A percentile compares a stretch with the other conserved stretches of the same genome.
Conservation (phyloP, 2,113 vertebrate genomes). For the Perca flavescens region DNA sequence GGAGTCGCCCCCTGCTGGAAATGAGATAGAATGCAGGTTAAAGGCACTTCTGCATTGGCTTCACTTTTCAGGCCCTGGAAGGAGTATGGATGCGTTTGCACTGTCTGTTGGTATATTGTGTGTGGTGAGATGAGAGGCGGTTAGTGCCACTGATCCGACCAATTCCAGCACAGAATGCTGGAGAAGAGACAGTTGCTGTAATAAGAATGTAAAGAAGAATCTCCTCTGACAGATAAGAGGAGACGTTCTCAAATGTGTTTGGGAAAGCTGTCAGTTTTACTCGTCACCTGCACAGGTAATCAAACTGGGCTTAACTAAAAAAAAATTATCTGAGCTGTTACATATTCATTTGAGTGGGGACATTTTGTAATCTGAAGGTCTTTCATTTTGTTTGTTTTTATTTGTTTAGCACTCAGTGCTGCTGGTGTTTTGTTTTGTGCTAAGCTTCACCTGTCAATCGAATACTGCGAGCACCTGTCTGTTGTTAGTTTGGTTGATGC, state of each 20-base stretch:
- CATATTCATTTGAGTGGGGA: not conserved
- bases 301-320: not conserved
- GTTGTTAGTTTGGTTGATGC: not conserved
- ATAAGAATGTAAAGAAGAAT: slow-evolving; percentile 11
- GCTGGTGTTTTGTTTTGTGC: not conserved
- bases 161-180: slow-evolving; percentile 32
- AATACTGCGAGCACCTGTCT: not conserved
- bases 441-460: slow-evolving; percentile 5
- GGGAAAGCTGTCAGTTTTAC: not conserved
- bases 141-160: slow-evolving; percentile 39
- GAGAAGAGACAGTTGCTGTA: not conserved
- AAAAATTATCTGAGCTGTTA: not conserved
- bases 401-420: not conserved
- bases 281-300: not conserved
- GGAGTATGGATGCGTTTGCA: slow-evolving; percentile 3
- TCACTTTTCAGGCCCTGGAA: too few relatives aligned
- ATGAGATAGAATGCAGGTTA: too few relatives aligned
- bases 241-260: not conserved
- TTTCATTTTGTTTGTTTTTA: not conserved
- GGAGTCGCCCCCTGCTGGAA: too few relatives aligned
- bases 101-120: not conserved
- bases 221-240: slow-evolving; percentile 7
- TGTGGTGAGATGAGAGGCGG: slow-evolving; percentile 11
- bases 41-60: too few relatives aligned
- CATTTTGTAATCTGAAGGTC: not conserved